phyloP scores from a whole-genome alignment of 1,140 invertebrate genomes.

The Cheumatopsyche charites region DNA sequence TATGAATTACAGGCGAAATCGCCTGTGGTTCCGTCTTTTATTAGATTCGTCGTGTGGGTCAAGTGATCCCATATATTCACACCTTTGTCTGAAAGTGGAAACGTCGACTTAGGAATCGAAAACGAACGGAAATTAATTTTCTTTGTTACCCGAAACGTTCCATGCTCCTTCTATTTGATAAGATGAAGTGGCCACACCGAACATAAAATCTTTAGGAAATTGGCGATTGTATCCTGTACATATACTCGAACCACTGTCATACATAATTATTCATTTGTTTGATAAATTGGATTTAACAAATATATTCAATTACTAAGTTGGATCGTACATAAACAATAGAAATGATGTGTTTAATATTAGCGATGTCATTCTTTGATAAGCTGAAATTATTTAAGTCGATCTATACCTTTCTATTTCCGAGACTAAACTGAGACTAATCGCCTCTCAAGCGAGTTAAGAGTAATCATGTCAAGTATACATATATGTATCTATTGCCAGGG shows the following conservation, averaged over 20 bases:
- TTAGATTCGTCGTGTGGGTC: conserved; percentile 52
- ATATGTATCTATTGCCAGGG: too few relatives aligned
- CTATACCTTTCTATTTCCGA: too few relatives aligned
- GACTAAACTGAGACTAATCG: too few relatives aligned
- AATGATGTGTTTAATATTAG: background rate
- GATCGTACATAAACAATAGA: too few relatives aligned
- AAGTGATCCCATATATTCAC: conserved; percentile 58
- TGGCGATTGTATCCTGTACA: background rate
- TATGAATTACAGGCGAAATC: conserved; percentile 68
- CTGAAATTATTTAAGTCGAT: too few relatives aligned
- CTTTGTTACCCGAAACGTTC: conserved; percentile 60
- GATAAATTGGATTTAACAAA: too few relatives aligned
- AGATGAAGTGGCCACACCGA: conserved; percentile 62
- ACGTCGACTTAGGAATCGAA: too few relatives aligned
- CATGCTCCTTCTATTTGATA: conserved; percentile 67
- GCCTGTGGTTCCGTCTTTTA: conserved; percentile 55
- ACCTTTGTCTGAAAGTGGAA: conserved; percentile 50
- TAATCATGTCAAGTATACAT: too few relatives aligned
- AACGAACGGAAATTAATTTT: background rate
- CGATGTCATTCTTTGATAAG: too few relatives aligned
- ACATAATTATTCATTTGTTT: background rate
- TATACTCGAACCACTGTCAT: background rate
- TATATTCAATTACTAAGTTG: too few relatives aligned
- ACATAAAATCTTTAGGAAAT: conserved; percentile 62
- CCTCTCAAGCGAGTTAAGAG: too few relatives aligned